phyloP scores from a whole-genome alignment of 2,797 vertebrate species.

The Momotus momota region DNA sequence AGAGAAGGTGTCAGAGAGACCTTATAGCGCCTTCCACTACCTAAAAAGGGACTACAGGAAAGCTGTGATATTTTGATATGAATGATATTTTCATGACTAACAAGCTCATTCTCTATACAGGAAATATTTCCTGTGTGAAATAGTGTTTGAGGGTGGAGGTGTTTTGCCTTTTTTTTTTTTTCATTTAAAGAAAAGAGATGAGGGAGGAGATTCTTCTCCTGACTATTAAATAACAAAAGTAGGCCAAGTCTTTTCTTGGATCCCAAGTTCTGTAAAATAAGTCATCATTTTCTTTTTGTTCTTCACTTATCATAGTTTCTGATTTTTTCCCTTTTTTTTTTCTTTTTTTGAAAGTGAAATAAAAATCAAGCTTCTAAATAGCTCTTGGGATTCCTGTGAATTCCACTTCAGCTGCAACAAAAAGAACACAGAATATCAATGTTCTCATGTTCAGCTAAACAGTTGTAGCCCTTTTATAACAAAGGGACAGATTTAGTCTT shows the following conservation, averaged over 20 bases:
- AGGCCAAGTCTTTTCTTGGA: constrained; percentile 30
- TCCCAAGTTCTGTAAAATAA: background rate
- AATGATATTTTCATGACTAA: background rate
- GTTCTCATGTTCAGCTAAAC: background rate
- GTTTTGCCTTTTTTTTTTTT: too few species aligned
- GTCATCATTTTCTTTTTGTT: background rate
- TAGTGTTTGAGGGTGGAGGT: background rate
- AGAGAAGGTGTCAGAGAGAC: too few species aligned
- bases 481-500: background rate
- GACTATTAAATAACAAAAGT: constrained; percentile 51
- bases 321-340: background rate
- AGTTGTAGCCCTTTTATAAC: background rate
- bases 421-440: background rate
- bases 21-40: too few species aligned
- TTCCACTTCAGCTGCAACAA: background rate
- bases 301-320: background rate
- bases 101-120: background rate
- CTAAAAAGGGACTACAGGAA: too few species aligned
- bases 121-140: background rate
- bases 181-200: background rate
- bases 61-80: too few species aligned
- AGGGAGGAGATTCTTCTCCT: background rate
- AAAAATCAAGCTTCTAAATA: background rate
- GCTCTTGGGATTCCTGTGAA: background rate
- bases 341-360: background rate